Evolutionary conservation across 2,113 vertebrate species (phyloP), one percentile per base, ranked within the genome.

Genomic region (Triplophysa tibetana): DNA sequence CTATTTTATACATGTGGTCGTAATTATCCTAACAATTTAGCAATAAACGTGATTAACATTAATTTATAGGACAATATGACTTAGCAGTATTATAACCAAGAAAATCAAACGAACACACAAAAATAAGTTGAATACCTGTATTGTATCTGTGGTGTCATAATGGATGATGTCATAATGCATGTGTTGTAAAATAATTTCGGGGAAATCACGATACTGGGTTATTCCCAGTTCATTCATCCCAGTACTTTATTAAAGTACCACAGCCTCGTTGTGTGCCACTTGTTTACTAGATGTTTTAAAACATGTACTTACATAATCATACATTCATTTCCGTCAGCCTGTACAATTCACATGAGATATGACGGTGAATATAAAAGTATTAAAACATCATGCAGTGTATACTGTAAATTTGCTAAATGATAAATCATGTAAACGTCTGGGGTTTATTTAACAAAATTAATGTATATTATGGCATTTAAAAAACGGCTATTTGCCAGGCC

Each of bases 301-400:
- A 82, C 45, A 70, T 43, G 19, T 56, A 68, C 62, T 69, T 63
- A 77, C 68, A 80, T 52, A 78, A 78, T 54, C 64, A 83, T 80
- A 80, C 66, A 81, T 81, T 56, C 64, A 83, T 77, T 62, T 72
- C 41, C 58, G 77, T 81, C 66, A 79, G 33, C 72, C 23, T 84
- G 43, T 67, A 69, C 54, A 77, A 43, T 77, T 80, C 50, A 70
- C 74, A 52, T 48, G 58, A 26, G 67, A 66, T 13, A 48, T 63
- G 72, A 63, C 14, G 21, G 5, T 56, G 50, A 64, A 64, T 73
- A n/a, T 61, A 48, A 52, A 65, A 38, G 45, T 60, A 58, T 19
- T 17, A 64, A 26, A 26, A 41, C 23, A 52, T 45, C 62, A 33
- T 75, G 24, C 14, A 9, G 24, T 21, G 45, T 58, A n/a, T 74